phyloP scores from a whole-genome alignment of 2,888 invertebrate genomes.

The Tinea trinotella region DNA sequence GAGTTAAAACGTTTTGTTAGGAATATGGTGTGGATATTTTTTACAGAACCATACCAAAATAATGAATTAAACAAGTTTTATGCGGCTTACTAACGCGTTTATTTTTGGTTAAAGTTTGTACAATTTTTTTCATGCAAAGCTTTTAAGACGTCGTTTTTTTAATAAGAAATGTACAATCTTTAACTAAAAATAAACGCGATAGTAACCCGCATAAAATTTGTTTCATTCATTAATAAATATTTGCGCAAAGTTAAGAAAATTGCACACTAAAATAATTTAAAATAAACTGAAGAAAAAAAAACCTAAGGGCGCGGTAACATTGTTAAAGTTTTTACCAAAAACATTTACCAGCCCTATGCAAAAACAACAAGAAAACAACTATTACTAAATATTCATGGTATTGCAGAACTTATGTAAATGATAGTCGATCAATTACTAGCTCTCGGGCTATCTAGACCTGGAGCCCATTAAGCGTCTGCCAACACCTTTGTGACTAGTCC shows the following conservation, averaged over 20 bases:
- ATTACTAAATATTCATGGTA: background rate
- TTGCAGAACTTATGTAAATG: conserved; percentile 12
- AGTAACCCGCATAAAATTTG: background rate
- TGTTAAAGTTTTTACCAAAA: no score
- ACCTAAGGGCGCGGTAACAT: no score
- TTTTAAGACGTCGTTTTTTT: no score
- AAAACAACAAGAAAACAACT: background rate
- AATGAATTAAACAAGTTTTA: no score
- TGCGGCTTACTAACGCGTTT: no score
- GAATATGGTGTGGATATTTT: no score
- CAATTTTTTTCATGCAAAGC: no score
- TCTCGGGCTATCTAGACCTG: background rate
- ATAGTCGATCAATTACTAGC: background rate
- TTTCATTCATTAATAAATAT: background rate
- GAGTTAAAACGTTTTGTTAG: no score
- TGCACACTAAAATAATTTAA: background rate
- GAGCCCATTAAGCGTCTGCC: background rate
- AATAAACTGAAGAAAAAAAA: background rate
- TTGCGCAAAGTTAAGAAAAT: background rate
- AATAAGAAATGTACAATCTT: no score
- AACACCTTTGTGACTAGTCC: conserved; percentile 4
- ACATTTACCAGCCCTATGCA: background rate
- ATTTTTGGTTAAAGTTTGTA: no score
- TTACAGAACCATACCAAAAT: no score
- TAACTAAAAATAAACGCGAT: no score